Evolutionary conservation across 2,888 invertebrate genomes (phyloP), one percentile per base, ranked within the genome.

Genomic region (Achlya flavicornis): DNA sequence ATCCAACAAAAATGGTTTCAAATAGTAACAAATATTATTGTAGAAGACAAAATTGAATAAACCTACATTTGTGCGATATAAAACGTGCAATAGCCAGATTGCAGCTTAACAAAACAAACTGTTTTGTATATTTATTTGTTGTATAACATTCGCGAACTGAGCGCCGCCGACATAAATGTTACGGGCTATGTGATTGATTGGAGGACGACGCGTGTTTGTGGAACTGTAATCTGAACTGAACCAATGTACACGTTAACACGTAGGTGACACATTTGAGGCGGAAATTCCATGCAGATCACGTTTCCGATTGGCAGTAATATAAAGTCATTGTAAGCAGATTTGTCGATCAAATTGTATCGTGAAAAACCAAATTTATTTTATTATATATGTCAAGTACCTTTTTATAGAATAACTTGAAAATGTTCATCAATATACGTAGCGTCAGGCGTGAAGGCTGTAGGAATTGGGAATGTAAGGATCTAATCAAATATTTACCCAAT

Each of bases 171-270:
- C 58, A 57, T 12, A 26, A 26, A 41, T 46, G 46, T 58, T 32
- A 61, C 64, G 63, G 57, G 61, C 41, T 46, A 48, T 46, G 33
- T 65, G 66, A 66, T 66, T 66, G 68, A 70, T 70, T 68, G 63
- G 58, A 19, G 57, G 61, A 64, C 61, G 63, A 26, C 26, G 26
- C 26, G 38, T 66, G 66, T 65, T 64, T 66, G 61, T 53, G 61
- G 60, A 67, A 10, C 58, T 10, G 58, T 59, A 60, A 41, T 41
- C 41, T 11, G 19, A 19, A 41, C 19, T 10, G 19, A 2, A 41
- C 41, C 11, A 41, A 53, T 53, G 53, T 41, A 60, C 16, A 60
- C 41, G 41, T 41, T 60, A 19, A 16, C 43, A 60, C 43, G 60
- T 60, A 60, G 12, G 43, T 43, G 12, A 53, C 53, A 26, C 6